Evolutionary conservation across 2,797 vertebrate genomes (phyloP).

Genomic region (Myotis daubentonii): DNA sequence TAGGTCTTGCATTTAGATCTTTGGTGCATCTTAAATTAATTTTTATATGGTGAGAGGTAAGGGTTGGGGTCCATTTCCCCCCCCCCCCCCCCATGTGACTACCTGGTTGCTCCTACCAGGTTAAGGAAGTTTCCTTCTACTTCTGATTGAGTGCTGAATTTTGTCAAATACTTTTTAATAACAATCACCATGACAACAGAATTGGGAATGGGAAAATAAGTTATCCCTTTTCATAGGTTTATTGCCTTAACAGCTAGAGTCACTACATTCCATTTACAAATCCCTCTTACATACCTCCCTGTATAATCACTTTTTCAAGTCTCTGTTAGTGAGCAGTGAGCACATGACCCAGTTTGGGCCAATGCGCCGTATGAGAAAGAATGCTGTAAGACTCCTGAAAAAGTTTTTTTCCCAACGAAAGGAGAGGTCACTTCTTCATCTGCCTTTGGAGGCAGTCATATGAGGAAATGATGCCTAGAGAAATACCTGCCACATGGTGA

Average conservation of each 20-base stretch:
- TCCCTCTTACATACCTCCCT: too few species aligned
- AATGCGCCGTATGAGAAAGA: background rate
- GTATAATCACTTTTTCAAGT: background rate
- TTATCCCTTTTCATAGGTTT: background rate
- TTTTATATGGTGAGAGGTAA: background rate
- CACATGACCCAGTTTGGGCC: background rate
- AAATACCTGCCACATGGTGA: background rate
- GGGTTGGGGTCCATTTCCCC: background rate
- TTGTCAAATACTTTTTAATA: background rate
- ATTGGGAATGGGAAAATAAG: background rate
- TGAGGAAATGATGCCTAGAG: background rate
- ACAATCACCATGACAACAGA: background rate
- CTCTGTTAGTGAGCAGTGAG: background rate
- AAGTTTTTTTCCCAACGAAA: background rate
- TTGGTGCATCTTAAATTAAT: background rate
- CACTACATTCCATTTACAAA: too few species aligned
- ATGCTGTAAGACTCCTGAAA: background rate
- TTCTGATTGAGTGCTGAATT: background rate
- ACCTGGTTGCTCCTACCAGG: background rate
- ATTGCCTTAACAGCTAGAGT: background rate
- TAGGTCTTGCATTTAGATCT: background rate
- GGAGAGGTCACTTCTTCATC: background rate
- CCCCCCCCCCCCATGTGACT: background rate
- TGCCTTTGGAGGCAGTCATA: background rate
- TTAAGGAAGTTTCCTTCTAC: background rate